Conservation (phyloP, 2,888 invertebrate species). For the Brenthis ino region DNA sequence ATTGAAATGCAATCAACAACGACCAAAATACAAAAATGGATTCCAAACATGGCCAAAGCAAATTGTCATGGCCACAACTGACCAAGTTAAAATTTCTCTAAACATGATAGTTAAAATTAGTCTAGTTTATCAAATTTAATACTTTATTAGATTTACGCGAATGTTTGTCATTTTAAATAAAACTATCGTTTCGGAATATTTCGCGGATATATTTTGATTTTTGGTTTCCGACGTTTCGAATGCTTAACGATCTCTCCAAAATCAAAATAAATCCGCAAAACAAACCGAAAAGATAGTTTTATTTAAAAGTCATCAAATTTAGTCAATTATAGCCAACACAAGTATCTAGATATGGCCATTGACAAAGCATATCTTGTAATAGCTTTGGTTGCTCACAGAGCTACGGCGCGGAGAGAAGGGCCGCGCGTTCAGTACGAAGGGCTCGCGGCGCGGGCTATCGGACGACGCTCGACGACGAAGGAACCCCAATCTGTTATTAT, state of each 20-base stretch:
- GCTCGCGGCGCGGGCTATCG: slow-evolving; percentile 80
- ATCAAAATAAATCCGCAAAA: too few relatives aligned
- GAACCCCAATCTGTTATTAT: slow-evolving; percentile 70
- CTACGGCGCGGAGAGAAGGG: slow-evolving; percentile 82
- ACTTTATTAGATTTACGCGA: too few relatives aligned
- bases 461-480: slow-evolving; percentile 79
- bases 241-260: too few relatives aligned
- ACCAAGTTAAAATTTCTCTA: background rate
- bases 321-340: slow-evolving; percentile 7
- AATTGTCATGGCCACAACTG: slow-evolving; percentile 1
- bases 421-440: slow-evolving; percentile 67
- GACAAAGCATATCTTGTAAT: slow-evolving; percentile 83
- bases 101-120: too few relatives aligned
- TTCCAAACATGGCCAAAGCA: slow-evolving; percentile 11
- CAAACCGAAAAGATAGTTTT: too few relatives aligned
- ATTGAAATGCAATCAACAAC: slow-evolving; percentile 23
- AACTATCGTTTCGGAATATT: too few relatives aligned
- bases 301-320: background rate
- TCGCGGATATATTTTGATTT: too few relatives aligned
- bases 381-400: slow-evolving; percentile 82
- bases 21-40: slow-evolving; percentile 6
- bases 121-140: background rate
- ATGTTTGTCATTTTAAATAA: too few relatives aligned
- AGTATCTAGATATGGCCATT: slow-evolving; percentile 78
- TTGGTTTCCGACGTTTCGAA: too few relatives aligned